Percentiles rank a stretch among this genome's conserved stretches.
Evolutionary conservation across 2,113 vertebrate genomes (phyloP).

Genomic region (Cairina moschata): DNA sequence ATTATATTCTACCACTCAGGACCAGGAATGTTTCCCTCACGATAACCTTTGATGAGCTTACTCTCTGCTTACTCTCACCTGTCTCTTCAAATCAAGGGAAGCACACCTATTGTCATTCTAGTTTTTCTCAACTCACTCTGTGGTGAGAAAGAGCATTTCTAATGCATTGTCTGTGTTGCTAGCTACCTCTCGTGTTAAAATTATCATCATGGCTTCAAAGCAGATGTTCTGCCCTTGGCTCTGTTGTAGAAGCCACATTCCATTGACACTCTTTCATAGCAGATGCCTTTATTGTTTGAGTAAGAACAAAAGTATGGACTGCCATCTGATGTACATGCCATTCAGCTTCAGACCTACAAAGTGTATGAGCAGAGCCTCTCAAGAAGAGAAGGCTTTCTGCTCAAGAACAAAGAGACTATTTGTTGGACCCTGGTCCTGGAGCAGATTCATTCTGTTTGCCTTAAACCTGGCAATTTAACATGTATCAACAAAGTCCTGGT

Average conservation of each 20-base stretch:
- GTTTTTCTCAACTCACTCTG: neutral
- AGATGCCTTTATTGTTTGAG: conserved; percentile 27
- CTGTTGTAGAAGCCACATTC: conserved; percentile 46
- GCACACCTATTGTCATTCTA: neutral
- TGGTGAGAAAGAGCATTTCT: conserved; percentile 14
- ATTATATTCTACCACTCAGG: neutral
- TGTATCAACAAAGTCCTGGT: neutral
- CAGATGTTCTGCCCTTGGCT: conserved; percentile 34
- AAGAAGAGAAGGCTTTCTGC: neutral
- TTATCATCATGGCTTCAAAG: conserved; percentile 50
- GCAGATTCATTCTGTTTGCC: neutral
- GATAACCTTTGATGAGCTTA: neutral
- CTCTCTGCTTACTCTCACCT: neutral
- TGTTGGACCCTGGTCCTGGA: neutral
- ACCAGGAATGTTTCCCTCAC: neutral
- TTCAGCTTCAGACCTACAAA: neutral
- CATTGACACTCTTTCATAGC: conserved; percentile 31
- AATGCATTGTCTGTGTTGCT: neutral
- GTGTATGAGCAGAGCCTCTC: neutral
- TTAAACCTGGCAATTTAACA: neutral
- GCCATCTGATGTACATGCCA: neutral
- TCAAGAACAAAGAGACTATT: neutral
- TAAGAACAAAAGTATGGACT: conserved; percentile 59
- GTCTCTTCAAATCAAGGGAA: neutral
- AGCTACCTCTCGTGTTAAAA: neutral